Conservation (phyloP, 2,797 vertebrate species). For the Acanthopagrus latus region DNA sequence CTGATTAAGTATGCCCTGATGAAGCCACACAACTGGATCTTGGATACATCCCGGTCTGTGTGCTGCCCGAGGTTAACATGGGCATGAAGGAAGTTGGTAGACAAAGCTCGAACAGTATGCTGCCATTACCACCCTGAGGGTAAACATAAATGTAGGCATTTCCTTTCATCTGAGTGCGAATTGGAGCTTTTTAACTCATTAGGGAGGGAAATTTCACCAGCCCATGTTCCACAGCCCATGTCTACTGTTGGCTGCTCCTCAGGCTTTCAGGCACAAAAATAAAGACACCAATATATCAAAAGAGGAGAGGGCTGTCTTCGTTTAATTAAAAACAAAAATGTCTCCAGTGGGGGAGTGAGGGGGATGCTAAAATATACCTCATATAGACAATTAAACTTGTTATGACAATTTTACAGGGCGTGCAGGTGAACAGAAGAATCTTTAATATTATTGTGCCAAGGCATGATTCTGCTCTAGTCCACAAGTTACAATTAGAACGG, state of each 20-base stretch:
- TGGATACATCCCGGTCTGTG: neutral
- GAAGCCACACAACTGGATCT: conserved; percentile 14
- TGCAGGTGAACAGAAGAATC: neutral
- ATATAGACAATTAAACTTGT: neutral
- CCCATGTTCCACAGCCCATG: conserved; percentile 13
- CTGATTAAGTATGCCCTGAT: neutral
- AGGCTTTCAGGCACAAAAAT: conserved; percentile 4
- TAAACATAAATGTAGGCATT: conserved; percentile 33
- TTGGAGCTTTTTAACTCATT: conserved; percentile 21
- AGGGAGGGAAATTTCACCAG: conserved; percentile 22
- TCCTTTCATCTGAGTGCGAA: conserved; percentile 45
- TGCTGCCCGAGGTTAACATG: conserved; percentile 13
- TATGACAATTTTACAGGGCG: neutral
- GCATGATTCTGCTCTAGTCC: neutral
- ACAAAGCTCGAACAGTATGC: conserved; percentile 16
- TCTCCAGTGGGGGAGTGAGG: neutral
- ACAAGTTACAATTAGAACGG: neutral
- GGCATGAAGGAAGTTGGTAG: conserved; percentile 34
- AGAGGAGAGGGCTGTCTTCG: neutral
- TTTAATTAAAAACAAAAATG: neutral
- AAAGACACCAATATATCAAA: neutral
- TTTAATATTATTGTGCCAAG: neutral
- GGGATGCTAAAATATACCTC: conserved; percentile 9
- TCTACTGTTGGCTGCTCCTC: conserved; percentile 13
- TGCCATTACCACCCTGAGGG: conserved; percentile 16